Base-by-base conservation (phyloP, 2,888 invertebrate genomes). In the Cosmia trapezina region DNA sequence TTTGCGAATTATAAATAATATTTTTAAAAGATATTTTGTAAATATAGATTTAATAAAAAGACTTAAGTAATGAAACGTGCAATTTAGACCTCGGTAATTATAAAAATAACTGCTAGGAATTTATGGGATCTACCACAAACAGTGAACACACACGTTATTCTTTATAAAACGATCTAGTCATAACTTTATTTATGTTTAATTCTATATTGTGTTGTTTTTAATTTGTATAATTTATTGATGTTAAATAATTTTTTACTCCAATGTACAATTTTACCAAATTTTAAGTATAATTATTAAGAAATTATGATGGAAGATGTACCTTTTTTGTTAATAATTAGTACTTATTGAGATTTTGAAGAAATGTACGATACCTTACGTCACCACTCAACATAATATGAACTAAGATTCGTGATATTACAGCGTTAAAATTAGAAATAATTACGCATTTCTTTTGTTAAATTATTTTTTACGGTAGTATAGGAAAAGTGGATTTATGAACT, bases 21-120 rank as follows among this genome's bases (percentile, higher is more conserved):
- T 94, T 94, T 94, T 94, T 92, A 94, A 96, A 94, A 91, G 87
- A 93, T 93, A 94, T 94, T 94, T 93, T 96, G 96, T 96, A 95
- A 93, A 96, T 95, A 95, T 95, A 95, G 93, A 81, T 83, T 86
- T 90, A 90, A 87, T 87, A 81, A 87, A 83, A 83, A 84, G 79
- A 87, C 79, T 83, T 86, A 89, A 86, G 82, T 81, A 90, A 89
- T 82, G 80, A 93, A 94, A 95, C 88, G 95, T 96, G 96, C 95
- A 96, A 96, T 96, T 91, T 96, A 95, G 94, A 92, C 87, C 84
- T 95, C 91, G 90, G 85, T 94, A 91, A 92, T 91, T 87, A 87
- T 89, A 90, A 87, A 84, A 86, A 86, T 91, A 91, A 93, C 88
- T 92, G 91, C 91, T 95, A 95, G 92, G 92, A 92, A 93, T 92